phyloP scores from a whole-genome alignment of 2,888 invertebrate genomes.

The Cenopis cana region DNA sequence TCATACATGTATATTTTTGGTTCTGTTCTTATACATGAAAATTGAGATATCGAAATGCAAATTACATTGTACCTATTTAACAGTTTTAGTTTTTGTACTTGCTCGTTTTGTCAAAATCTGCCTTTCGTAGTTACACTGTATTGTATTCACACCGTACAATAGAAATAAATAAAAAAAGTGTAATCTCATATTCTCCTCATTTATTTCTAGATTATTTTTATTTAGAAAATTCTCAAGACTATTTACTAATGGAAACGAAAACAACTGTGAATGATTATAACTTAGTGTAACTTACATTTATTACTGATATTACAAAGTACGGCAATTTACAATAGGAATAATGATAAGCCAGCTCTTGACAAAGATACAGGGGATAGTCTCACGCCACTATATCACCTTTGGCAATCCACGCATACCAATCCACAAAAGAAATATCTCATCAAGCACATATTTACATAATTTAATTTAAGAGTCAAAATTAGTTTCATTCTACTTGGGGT shows the following conservation, averaged over 20 bases:
- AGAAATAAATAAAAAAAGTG: constrained; percentile 14
- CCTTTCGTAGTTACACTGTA: too few relatives aligned
- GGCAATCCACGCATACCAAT: constrained; percentile 14
- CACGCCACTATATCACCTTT: constrained; percentile 1
- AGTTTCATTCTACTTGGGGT: not conserved
- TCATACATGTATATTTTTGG: too few relatives aligned
- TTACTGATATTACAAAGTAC: constrained; percentile 40
- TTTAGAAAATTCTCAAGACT: constrained; percentile 24
- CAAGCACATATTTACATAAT: not conserved
- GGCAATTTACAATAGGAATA: constrained; percentile 40
- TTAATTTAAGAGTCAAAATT: not conserved
- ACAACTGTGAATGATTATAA: constrained; percentile 29
- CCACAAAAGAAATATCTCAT: not conserved
- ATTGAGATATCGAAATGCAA: too few relatives aligned
- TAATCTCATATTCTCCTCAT: constrained; percentile 45
- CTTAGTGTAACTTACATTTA: constrained; percentile 34
- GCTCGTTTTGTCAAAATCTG: too few relatives aligned
- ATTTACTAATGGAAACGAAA: constrained; percentile 31
- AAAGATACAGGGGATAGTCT: constrained; percentile 23
- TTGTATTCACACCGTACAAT: not conserved
- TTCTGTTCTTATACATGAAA: too few relatives aligned
- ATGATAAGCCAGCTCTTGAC: constrained; percentile 18
- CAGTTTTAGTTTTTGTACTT: too few relatives aligned
- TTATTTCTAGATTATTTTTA: constrained; percentile 44
- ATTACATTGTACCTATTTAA: too few relatives aligned